Conservation (phyloP, 1,140 invertebrate species). For the Leptestheria dahalacensis region DNA sequence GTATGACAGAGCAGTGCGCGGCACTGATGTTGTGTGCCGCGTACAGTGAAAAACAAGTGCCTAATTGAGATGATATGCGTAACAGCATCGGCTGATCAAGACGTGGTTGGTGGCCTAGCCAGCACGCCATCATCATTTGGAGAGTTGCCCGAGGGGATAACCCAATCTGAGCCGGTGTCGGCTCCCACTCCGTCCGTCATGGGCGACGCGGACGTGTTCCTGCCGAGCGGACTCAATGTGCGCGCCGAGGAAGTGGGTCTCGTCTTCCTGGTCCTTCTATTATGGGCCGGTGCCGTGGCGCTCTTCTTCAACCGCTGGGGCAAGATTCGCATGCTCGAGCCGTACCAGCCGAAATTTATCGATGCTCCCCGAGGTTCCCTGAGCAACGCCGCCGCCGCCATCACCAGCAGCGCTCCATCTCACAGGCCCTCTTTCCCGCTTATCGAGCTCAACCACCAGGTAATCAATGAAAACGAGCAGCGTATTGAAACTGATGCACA, state of each 20-base stretch:
- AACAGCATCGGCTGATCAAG: too few relatives aligned
- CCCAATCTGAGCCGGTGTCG: not conserved
- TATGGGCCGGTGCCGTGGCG: slow-evolving; percentile 75
- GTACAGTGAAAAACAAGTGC: not conserved
- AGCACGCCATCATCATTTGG: not conserved
- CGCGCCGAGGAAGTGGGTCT: slow-evolving; percentile 71
- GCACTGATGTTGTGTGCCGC: too few relatives aligned
- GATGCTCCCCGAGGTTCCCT: not conserved
- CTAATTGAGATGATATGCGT: not conserved
- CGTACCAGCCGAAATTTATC: slow-evolving; percentile 17
- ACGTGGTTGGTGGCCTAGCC: not conserved
- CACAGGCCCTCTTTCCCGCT: not conserved
- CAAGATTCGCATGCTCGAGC: slow-evolving; percentile 17
- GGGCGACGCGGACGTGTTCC: not conserved
- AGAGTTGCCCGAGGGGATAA: not conserved
- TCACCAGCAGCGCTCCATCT: not conserved
- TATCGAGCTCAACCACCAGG: not conserved
- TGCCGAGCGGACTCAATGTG: slow-evolving; percentile 42
- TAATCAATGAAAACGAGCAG: not conserved
- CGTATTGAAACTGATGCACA: too few relatives aligned
- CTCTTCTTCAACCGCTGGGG: slow-evolving; percentile 51
- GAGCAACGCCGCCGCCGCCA: not conserved
- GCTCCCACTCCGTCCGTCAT: not conserved
- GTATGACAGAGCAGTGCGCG: not conserved
- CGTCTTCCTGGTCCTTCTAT: slow-evolving; percentile 63